Conservation (phyloP, 2,113 vertebrate genomes). For the Microcebus lehilahytsara region DNA sequence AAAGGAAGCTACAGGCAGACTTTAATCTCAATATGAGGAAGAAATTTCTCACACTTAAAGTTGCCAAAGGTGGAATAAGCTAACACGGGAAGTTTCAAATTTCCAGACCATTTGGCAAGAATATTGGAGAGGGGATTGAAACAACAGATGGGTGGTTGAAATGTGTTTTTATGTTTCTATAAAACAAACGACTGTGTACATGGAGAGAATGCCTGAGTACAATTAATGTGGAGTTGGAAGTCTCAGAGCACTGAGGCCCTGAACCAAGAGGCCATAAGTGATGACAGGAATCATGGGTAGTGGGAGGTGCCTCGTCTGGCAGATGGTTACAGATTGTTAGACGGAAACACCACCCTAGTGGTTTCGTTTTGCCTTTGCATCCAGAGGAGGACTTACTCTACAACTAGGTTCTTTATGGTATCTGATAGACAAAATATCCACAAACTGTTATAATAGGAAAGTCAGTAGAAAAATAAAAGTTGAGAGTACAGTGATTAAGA, state of each 20-base stretch:
- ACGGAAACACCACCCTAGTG: background rate
- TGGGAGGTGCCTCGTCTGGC: background rate
- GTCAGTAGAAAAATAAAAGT: background rate
- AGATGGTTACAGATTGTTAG: background rate
- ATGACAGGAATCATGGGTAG: background rate
- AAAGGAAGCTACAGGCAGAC: background rate
- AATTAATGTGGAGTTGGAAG: background rate
- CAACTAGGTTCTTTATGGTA: background rate
- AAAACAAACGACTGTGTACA: background rate
- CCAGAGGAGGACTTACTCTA: background rate
- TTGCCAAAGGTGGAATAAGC: background rate
- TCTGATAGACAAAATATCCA: background rate
- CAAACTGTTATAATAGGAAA: background rate
- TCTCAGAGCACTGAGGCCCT: background rate
- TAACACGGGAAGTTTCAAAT: background rate
- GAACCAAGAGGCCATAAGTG: background rate
- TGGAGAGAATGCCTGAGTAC: background rate
- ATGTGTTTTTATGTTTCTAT: background rate
- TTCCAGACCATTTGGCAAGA: background rate
- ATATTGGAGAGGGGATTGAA: background rate
- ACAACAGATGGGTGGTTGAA: background rate
- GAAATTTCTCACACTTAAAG: constrained; percentile 5
- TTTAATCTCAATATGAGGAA: background rate
- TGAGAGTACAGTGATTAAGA: background rate
- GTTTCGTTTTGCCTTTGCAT: background rate